Evolutionary conservation across 2,113 vertebrate genomes (phyloP).

Genomic region (Lutjanus erythropterus): DNA sequence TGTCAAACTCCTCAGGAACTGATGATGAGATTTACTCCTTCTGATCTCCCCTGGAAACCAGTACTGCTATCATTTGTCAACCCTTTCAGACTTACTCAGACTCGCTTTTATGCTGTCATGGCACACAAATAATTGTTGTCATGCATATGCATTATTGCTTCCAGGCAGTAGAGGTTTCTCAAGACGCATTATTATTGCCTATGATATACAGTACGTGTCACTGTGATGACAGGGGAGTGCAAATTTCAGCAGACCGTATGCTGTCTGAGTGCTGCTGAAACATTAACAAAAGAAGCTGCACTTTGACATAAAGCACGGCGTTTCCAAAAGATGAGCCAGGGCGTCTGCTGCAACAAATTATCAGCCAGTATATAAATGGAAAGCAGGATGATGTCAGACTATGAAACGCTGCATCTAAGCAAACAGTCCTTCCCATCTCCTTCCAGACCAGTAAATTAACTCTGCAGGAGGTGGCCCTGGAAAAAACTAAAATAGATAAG

Average conservation of each 20-base stretch:
- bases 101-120: conserved; percentile 1
- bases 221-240: conserved; percentile 7
- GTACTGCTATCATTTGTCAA: conserved; percentile 8
- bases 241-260: conserved; percentile 1
- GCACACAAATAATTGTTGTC: conserved; percentile 6
- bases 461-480: conserved; percentile 62
- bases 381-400: conserved; percentile 60
- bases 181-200: conserved; percentile 32
- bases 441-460: conserved; percentile 59
- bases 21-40: not conserved
- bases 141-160: conserved; percentile 19
- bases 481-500: conserved; percentile 43
- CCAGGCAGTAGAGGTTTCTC: conserved; percentile 23
- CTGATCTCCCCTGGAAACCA: conserved; percentile 21
- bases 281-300: conserved; percentile 32
- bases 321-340: conserved; percentile 66
- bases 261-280: conserved; percentile 23
- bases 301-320: conserved; percentile 13
- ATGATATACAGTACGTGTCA: conserved; percentile 13
- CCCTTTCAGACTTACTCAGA: not conserved
- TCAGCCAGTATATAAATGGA: conserved; percentile 51
- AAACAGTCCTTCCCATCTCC: conserved; percentile 45
- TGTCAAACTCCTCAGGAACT: not conserved
- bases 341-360: conserved; percentile 43
- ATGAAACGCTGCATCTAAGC: conserved; percentile 37